These are phyloP conservation scores for Mionectes macconnelli DNA, from an alignment of 2,113 vertebrate genomes.

Conservation along the genomic window DNA sequence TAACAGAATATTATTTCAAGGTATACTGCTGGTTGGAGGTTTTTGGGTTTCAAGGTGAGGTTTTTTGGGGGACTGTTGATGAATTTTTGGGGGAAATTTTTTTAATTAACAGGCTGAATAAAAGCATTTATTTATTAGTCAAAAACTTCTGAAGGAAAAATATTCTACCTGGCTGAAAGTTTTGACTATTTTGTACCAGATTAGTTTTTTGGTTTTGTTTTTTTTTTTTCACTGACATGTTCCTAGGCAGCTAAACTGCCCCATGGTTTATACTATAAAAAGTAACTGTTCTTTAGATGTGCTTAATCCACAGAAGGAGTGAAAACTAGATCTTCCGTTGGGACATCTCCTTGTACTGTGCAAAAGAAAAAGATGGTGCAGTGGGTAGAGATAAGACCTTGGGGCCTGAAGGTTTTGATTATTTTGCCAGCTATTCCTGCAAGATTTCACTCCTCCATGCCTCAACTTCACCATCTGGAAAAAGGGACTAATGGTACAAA, in stretches of 20 bases:
- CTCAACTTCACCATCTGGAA: neutral
- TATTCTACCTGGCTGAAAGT: neutral
- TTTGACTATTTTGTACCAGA: neutral
- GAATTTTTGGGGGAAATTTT: too few species aligned
- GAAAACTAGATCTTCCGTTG: neutral
- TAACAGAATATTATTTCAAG: neutral
- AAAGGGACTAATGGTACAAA: neutral
- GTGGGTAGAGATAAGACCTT: neutral
- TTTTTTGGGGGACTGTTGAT: too few species aligned
- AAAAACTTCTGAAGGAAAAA: neutral
- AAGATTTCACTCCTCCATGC: neutral
- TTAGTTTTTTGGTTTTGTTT: neutral
- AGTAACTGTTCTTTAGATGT: neutral
- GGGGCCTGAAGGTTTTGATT: neutral
- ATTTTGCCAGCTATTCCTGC: neutral
- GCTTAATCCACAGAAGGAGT: neutral
- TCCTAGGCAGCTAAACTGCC: neutral
- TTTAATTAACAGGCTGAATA: neutral
- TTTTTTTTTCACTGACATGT: accelerated
- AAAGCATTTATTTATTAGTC: neutral
- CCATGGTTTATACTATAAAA: neutral
- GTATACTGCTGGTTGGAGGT: accelerated
- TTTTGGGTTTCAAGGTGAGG: neutral
- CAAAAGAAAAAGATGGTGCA: neutral
- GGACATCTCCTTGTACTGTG: neutral